Evolutionary conservation across 2,113 vertebrate genomes (phyloP).

Genomic region (Pipra filicauda): DNA sequence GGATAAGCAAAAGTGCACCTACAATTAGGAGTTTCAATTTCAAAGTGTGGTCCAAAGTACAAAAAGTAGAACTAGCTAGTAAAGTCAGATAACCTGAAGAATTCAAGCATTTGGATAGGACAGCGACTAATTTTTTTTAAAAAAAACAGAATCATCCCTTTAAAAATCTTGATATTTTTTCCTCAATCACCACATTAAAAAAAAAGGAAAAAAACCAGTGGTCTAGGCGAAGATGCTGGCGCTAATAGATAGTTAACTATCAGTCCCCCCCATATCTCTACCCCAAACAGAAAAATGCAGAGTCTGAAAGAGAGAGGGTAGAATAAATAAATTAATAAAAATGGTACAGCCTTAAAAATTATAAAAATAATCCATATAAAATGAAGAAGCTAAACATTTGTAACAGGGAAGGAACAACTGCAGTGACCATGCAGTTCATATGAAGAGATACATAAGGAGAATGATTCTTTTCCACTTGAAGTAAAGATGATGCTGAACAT

Average conservation of each 20-base stretch:
- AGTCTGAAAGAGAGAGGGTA: neutral
- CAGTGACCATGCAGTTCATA: neutral
- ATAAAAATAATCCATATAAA: neutral
- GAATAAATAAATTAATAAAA: neutral
- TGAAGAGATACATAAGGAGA: neutral
- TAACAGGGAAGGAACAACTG: neutral
- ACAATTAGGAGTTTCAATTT: neutral
- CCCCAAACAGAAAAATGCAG: neutral
- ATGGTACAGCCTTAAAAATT: neutral
- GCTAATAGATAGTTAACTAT: neutral
- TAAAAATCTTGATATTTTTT: neutral
- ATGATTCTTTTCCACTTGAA: neutral
- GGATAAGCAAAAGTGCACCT: neutral
- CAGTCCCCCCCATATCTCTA: neutral
- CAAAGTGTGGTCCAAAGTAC: neutral
- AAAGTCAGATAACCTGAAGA: neutral
- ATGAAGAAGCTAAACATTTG: neutral
- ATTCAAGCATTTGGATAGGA: neutral
- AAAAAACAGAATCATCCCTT: neutral
- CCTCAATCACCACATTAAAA: neutral
- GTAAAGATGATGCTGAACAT: neutral
- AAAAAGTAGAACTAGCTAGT: neutral
- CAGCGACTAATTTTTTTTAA: neutral
- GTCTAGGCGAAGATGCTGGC: neutral
- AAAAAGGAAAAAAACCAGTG: neutral